phyloP scores from a whole-genome alignment of 1,140 invertebrate genomes.

The Vanessa tameamea region DNA sequence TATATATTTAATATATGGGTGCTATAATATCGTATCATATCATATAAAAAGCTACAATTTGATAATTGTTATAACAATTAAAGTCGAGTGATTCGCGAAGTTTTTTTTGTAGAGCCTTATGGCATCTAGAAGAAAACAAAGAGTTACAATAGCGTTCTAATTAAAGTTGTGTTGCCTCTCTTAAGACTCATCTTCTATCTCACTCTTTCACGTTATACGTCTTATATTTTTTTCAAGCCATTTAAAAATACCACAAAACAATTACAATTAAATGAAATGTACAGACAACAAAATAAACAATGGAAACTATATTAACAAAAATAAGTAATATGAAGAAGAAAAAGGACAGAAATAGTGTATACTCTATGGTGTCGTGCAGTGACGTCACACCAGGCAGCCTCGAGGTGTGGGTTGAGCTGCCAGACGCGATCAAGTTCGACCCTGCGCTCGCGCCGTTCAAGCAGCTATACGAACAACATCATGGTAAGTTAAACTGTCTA shows the following conservation, averaged over 20 bases:
- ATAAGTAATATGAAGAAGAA: conserved; percentile 38
- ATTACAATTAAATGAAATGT: neutral
- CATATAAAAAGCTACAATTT: no score
- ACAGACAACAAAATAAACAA: conserved; percentile 27
- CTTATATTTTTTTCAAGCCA: no score
- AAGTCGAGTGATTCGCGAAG: no score
- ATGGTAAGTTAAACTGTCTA: conserved; percentile 64
- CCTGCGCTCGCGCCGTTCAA: conserved; percentile 83
- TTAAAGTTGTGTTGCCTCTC: no score
- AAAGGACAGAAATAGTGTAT: conserved; percentile 52
- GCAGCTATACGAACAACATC: conserved; percentile 82
- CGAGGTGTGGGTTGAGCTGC: conserved; percentile 83
- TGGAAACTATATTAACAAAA: conserved; percentile 44
- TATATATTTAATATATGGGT: no score
- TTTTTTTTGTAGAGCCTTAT: no score
- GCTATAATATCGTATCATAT: no score
- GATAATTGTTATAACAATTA: no score
- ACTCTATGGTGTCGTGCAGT: conserved; percentile 77
- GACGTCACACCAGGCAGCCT: conserved; percentile 84
- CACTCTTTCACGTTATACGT: no score
- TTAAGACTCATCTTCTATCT: no score
- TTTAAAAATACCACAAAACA: neutral
- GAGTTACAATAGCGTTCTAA: no score
- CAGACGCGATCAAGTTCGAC: conserved; percentile 84
- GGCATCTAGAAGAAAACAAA: no score